Base-by-base conservation (phyloP, 2,797 vertebrate genomes). In the Pangasius mekongensis region DNA sequence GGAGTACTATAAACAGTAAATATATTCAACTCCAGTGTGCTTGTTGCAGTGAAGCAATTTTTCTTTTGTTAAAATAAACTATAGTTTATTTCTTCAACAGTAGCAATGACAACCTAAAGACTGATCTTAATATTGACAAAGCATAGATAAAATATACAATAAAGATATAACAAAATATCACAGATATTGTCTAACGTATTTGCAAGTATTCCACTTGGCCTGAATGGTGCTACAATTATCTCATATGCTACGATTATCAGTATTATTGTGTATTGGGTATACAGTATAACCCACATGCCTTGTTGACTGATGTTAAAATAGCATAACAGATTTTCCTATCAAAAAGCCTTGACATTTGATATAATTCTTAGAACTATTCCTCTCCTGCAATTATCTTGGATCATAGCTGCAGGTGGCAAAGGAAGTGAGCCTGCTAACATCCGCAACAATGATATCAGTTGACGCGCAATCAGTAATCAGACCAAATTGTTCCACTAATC, bases 401-500 rank as follows among this genome's bases (percentile, higher is more conserved):
- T 91, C 91, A 94, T 94, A 95, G 93, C 96, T 92, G 95, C 96
- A 96, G 96, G 96, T 96, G 96, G 95, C 89, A 39, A 91, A 93
- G 93, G 95, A 95, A 95, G 95, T 90, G 91, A 92, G 92, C 92
- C 92, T 94, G 95, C 94, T 94, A 91, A 93, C 89, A 90, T 92
- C 90, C 88, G 83, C 76, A 90, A 92, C 94, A 96, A 97, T 96
- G 95, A 96, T 96, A 94, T 94, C 95, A 91, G 95, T 96, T 95
- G 94, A 95, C 94, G 93, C 93, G 93, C 94, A 96, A 96, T 97
- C 94, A 96, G 95, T 96, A 96, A 97, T 96, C 96, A 96, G 94
- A 92, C 92, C 92, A 95, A 96, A 97, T 96, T 95, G 95, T 95
- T 89, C 84, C 52, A 90, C 94, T 95, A 96, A 96, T 95, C 95